Conservation (phyloP, 2,113 vertebrate genomes). For the Cyanistes caeruleus region DNA sequence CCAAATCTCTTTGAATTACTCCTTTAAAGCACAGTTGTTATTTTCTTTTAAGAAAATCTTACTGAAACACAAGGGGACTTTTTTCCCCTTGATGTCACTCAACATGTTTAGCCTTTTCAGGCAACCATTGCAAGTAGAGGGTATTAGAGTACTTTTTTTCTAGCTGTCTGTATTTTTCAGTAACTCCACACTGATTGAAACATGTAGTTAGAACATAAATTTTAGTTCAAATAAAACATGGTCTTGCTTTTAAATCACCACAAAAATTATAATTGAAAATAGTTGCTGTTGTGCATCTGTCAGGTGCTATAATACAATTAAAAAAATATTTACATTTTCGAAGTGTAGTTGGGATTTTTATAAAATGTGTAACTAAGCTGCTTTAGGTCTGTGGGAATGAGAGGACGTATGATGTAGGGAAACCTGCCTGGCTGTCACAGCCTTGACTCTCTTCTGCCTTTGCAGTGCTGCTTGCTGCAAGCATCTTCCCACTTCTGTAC, state of each 20-base stretch:
- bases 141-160: neutral
- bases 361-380: rapidly evolving
- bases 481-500: neutral
- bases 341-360: neutral
- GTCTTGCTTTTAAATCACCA: neutral
- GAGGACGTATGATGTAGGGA: rapidly evolving
- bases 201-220: neutral
- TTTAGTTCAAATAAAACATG: neutral
- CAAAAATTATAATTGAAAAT: neutral
- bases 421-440: neutral
- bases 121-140: neutral
- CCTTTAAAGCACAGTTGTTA: neutral
- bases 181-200: neutral
- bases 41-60: neutral
- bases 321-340: neutral
- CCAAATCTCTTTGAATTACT: neutral
- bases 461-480: rapidly evolving
- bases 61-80: neutral
- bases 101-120: conserved; percentile 14
- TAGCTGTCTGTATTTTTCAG: neutral
- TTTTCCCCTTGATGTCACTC: neutral
- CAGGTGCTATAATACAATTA: neutral
- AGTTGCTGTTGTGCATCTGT: neutral
- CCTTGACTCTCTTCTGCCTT: neutral
- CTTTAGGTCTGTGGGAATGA: neutral